phyloP scores from a whole-genome alignment of 2,888 invertebrate species.

The Pyralis farinalis region DNA sequence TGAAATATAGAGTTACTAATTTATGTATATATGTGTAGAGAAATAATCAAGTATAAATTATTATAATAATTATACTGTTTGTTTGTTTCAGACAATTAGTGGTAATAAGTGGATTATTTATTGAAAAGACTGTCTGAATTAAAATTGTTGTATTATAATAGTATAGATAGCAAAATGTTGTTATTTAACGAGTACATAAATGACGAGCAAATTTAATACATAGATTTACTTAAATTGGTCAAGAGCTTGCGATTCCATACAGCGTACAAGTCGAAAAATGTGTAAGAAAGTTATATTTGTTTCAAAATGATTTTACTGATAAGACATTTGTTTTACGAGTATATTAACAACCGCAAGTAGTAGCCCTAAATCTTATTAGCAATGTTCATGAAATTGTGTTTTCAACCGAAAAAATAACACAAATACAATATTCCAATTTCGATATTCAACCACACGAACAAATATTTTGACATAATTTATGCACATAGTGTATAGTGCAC shows the following conservation, averaged over 20 bases:
- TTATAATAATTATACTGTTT: neutral
- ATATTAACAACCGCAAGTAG: too few relatives aligned
- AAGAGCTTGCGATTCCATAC: neutral
- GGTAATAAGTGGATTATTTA: conserved; percentile 37
- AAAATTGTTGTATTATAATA: conserved; percentile 22
- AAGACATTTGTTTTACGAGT: too few relatives aligned
- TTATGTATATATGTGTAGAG: neutral
- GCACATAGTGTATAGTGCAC: too few relatives aligned
- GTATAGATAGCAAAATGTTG: neutral
- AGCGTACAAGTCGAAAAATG: neutral
- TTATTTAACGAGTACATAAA: neutral
- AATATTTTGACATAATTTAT: too few relatives aligned
- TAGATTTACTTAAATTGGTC: neutral
- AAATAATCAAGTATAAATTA: neutral
- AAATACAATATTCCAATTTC: too few relatives aligned
- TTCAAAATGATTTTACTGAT: too few relatives aligned
- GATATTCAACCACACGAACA: too few relatives aligned
- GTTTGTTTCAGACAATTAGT: conserved; percentile 8
- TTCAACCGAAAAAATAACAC: too few relatives aligned
- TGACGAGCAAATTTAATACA: neutral
- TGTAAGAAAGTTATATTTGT: too few relatives aligned
- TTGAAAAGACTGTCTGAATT: conserved; percentile 46
- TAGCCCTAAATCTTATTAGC: too few relatives aligned
- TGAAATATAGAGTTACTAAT: neutral
- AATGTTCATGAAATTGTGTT: too few relatives aligned